Conservation (phyloP, 1,140 invertebrate species). For the Dolichoris vasculosae region DNA sequence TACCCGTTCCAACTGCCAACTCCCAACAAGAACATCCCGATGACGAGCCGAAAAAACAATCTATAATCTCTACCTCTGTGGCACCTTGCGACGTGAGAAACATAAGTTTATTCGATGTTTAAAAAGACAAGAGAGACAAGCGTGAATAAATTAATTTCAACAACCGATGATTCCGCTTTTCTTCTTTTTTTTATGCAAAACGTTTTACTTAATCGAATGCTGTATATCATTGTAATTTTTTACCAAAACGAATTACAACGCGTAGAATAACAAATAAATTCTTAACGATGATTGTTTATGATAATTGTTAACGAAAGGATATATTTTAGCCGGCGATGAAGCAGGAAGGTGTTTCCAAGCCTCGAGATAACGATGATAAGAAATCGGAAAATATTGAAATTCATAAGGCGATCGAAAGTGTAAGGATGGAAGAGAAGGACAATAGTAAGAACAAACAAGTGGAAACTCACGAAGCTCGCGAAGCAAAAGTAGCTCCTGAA, state of each 20-base stretch:
- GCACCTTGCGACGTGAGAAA: slow-evolving; percentile 40
- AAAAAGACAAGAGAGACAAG: neutral
- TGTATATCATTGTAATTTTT: too few species aligned
- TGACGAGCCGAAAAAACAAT: neutral
- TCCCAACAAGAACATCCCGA: slow-evolving; percentile 1
- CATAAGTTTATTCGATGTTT: neutral
- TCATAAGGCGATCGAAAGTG: neutral
- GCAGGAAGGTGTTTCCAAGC: neutral
- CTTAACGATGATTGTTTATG: neutral
- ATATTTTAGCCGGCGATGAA: slow-evolving; percentile 32
- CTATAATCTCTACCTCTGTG: neutral
- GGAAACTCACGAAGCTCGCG: slow-evolving; percentile 5
- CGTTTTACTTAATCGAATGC: too few species aligned
- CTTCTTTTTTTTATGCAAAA: too few species aligned
- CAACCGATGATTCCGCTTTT: too few species aligned
- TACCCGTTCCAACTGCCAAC: neutral
- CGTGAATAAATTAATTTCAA: too few species aligned
- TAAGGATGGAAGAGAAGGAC: neutral
- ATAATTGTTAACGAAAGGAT: slow-evolving; percentile 31
- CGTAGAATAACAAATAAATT: too few species aligned
- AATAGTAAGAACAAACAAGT: neutral
- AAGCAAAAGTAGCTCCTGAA: neutral
- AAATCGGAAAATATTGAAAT: neutral
- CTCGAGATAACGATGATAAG: neutral
- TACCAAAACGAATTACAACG: too few species aligned